Conservation (phyloP, 2,888 invertebrate species). For the Cerceris rybyensis region DNA sequence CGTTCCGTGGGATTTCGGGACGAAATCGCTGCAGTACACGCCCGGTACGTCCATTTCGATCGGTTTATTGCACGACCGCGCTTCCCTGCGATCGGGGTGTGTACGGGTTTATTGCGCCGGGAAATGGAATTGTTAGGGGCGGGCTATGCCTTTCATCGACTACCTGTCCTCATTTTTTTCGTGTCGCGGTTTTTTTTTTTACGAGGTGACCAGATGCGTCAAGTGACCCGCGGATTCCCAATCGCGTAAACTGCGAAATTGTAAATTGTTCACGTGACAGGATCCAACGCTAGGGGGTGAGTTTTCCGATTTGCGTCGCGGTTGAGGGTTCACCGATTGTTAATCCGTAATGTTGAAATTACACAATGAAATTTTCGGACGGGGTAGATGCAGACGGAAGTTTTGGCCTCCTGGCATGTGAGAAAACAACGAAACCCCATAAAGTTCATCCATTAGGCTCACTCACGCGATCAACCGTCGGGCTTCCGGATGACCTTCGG, state of each 20-base stretch:
- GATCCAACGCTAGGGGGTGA: background rate
- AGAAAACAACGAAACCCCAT: slow-evolving; percentile 69
- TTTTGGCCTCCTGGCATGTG: slow-evolving; percentile 48
- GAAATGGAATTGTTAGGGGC: slow-evolving; percentile 71
- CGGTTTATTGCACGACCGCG: slow-evolving; percentile 71
- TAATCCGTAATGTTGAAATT: background rate
- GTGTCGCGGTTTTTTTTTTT: slow-evolving; percentile 28
- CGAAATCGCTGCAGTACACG: slow-evolving; percentile 53
- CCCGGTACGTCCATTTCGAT: slow-evolving; percentile 62
- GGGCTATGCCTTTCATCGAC: slow-evolving; percentile 51
- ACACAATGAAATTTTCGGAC: background rate
- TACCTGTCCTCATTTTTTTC: slow-evolving; percentile 45
- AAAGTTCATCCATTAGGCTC: slow-evolving; percentile 60
- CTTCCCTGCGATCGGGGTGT: slow-evolving; percentile 52
- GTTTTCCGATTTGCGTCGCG: background rate
- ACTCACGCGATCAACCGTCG: slow-evolving; percentile 45
- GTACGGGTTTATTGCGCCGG: slow-evolving; percentile 68
- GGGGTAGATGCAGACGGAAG: background rate
- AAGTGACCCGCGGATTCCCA: slow-evolving; percentile 23
- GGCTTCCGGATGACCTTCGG: slow-evolving; percentile 68
- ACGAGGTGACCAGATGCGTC: slow-evolving; percentile 39
- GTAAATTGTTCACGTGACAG: background rate
- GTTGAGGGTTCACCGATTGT: background rate
- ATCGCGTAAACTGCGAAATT: slow-evolving; percentile 3
- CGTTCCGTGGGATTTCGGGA: slow-evolving; percentile 54